Evolutionary conservation across 1,140 invertebrate genomes (phyloP).

Genomic region (Copidosoma floridanum): DNA sequence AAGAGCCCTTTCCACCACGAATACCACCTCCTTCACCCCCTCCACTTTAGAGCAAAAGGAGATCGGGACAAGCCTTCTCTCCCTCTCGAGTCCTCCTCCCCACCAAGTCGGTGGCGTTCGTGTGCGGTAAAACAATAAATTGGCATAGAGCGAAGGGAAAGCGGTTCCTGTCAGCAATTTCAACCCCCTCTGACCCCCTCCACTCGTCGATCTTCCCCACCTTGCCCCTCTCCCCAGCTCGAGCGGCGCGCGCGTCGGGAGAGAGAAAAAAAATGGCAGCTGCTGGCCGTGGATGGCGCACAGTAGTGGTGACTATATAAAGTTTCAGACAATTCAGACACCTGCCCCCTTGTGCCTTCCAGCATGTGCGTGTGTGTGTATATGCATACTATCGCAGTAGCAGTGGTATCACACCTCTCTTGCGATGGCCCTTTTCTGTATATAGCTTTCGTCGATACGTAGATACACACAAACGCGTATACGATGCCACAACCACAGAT

Average conservation of each 20-base stretch:
- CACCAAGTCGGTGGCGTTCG: slow-evolving; percentile 25
- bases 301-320: too few relatives aligned
- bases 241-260: background rate
- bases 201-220: background rate
- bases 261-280: slow-evolving; percentile 23
- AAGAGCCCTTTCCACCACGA: too few relatives aligned
- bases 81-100: slow-evolving; percentile 10
- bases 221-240: background rate
- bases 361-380: too few relatives aligned
- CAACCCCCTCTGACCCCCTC: background rate
- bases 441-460: background rate
- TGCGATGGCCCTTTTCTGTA: background rate
- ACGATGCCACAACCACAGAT: background rate
- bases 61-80: slow-evolving; percentile 5
- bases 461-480: background rate
- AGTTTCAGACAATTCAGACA: slow-evolving; percentile 6
- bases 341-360: slow-evolving; percentile 3
- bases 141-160: slow-evolving; percentile 27
- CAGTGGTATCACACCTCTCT: background rate
- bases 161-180: slow-evolving; percentile 25
- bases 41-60: background rate
- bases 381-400: too few relatives aligned
- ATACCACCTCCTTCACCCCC: background rate
- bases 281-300: slow-evolving; percentile 23
- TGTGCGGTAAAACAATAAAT: slow-evolving; percentile 53